These are phyloP conservation scores for Eupelmus urozonus DNA, from an alignment of 2,888 invertebrate species.

Conservation along the genomic window DNA sequence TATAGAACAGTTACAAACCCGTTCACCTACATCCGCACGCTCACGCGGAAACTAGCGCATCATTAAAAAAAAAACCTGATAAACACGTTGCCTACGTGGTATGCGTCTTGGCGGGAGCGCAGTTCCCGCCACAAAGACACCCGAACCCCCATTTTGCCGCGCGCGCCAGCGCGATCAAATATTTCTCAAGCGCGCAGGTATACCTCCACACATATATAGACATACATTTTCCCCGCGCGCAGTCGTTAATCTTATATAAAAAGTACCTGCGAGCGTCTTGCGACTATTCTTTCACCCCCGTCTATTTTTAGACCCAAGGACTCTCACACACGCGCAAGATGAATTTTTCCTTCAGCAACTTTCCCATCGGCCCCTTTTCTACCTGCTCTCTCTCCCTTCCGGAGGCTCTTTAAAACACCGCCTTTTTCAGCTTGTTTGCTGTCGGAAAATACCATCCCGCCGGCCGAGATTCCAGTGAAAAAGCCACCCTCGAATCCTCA, in stretches of 20 bases:
- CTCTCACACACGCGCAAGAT: background rate
- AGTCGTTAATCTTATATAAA: too few species aligned
- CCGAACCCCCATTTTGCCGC: slow-evolving; percentile 31
- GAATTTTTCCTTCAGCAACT: background rate
- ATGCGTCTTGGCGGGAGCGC: slow-evolving; percentile 1
- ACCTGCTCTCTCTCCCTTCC: background rate
- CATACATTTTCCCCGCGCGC: too few species aligned
- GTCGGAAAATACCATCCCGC: too few species aligned
- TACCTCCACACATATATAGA: background rate
- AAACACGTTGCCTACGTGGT: too few species aligned
- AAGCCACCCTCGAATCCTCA: too few species aligned
- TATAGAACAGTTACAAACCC: too few species aligned
- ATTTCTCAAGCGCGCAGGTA: background rate
- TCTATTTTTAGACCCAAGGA: background rate
- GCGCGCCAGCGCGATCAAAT: background rate
- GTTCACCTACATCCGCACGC: too few species aligned
- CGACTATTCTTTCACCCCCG: background rate
- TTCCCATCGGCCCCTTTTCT: background rate
- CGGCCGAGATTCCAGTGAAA: too few species aligned
- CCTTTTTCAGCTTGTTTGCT: too few species aligned
- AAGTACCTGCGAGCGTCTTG: background rate
- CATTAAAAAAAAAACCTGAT: too few species aligned
- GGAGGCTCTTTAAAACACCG: background rate
- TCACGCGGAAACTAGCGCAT: background rate
- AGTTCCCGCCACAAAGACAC: slow-evolving; percentile 42